These are phyloP conservation scores for Aphrophora alni DNA, from an alignment of 2,888 invertebrate species.

Conservation along the genomic window DNA sequence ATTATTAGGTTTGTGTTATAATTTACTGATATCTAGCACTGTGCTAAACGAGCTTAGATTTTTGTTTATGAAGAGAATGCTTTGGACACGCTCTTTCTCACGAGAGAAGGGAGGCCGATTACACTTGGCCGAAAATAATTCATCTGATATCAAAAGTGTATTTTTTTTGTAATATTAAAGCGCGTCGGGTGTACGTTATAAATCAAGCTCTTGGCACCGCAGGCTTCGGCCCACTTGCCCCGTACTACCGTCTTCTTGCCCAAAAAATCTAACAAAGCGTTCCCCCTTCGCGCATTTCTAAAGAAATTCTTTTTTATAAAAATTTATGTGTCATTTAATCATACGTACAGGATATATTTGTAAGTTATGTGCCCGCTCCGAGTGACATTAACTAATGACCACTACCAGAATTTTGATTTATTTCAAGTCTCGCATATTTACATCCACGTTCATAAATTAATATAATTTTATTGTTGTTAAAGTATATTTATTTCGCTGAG, in stretches of 20 bases:
- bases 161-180: not conserved
- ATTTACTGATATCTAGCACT: constrained; percentile 26
- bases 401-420: not conserved
- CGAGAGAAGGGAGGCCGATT: not conserved
- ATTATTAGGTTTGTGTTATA: constrained; percentile 26
- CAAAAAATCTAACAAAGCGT: not conserved
- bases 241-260: not conserved
- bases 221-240: not conserved
- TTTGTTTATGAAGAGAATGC: constrained; percentile 29
- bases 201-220: not conserved
- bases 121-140: constrained; percentile 25
- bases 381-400: not conserved
- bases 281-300: not conserved
- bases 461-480: not conserved
- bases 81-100: not conserved
- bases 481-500: not conserved
- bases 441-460: not conserved
- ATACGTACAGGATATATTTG: too few species aligned
- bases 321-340: not conserved
- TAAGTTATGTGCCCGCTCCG: not conserved
- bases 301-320: constrained; percentile 4
- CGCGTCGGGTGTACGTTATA: not conserved
- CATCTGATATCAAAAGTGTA: constrained; percentile 24
- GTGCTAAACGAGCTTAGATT: constrained; percentile 28
- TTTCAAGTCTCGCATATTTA: not conserved